Evolutionary conservation across 2,888 invertebrate species (phyloP).

Genomic region (Plagodis dolabraria): DNA sequence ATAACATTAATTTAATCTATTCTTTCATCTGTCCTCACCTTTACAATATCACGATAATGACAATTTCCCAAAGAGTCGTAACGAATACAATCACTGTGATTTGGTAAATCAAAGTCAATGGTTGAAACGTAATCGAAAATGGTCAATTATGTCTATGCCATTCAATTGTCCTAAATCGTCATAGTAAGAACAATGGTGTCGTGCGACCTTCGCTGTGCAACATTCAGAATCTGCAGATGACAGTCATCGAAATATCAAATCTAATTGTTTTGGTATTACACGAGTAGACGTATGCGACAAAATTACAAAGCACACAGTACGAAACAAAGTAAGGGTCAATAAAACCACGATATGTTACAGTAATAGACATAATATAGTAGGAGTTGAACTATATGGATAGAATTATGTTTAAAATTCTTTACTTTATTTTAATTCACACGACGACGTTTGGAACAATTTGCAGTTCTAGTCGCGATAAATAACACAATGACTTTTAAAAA

Average conservation of each 20-base stretch:
- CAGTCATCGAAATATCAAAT: conserved; percentile 22
- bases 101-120: conserved; percentile 68
- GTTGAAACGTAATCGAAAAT: conserved; percentile 69
- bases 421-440: no score
- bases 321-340: no score
- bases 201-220: conserved; percentile 50
- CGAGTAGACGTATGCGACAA: background rate
- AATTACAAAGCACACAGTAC: no score
- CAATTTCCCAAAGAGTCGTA: conserved; percentile 27
- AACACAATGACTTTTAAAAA: no score
- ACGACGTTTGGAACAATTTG: no score
- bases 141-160: conserved; percentile 63
- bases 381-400: no score
- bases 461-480: no score
- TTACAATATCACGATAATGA: background rate
- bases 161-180: conserved; percentile 72
- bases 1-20: background rate
- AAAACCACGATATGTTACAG: no score
- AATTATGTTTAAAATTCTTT: no score
- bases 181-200: conserved; percentile 58
- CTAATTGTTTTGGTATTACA: conserved; percentile 23
- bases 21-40: conserved; percentile 1
- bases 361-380: no score
- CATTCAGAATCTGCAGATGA: conserved; percentile 28
- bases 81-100: conserved; percentile 56